phyloP scores from a whole-genome alignment of 1,140 invertebrate species.

The Drosophila cardini region DNA sequence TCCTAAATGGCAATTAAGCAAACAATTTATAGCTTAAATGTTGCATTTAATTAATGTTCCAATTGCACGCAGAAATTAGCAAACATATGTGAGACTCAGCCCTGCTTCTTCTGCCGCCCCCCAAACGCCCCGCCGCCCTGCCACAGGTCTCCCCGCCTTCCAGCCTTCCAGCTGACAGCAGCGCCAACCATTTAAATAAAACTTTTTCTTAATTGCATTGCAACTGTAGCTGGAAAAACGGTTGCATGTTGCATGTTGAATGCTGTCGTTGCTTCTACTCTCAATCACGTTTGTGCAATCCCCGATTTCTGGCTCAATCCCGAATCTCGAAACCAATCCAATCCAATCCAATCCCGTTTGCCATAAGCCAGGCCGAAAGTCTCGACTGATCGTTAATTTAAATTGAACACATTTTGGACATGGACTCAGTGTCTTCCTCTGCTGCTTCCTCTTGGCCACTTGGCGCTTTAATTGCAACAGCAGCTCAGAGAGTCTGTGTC shows the following conservation, averaged over 20 bases:
- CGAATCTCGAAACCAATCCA: slow-evolving; percentile 10
- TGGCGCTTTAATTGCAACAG: slow-evolving; percentile 68
- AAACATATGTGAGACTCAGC: slow-evolving; percentile 70
- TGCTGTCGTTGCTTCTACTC: slow-evolving; percentile 33
- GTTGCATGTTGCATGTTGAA: slow-evolving; percentile 63
- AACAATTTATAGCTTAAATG: slow-evolving; percentile 81
- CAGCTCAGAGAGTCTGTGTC: slow-evolving; percentile 16
- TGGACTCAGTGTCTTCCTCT: slow-evolving; percentile 46
- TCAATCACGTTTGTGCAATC: slow-evolving; percentile 36
- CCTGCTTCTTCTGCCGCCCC: slow-evolving; percentile 28
- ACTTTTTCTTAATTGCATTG: slow-evolving; percentile 81
- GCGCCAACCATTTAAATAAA: slow-evolving; percentile 81
- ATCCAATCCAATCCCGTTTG: too few species aligned
- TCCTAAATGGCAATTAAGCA: slow-evolving; percentile 82
- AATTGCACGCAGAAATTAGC: slow-evolving; percentile 82
- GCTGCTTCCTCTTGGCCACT: slow-evolving; percentile 28
- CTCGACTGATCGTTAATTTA: slow-evolving; percentile 76
- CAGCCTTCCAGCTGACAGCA: slow-evolving; percentile 19
- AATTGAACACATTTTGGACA: slow-evolving; percentile 83
- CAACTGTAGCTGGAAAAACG: slow-evolving; percentile 41
- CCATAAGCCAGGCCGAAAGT: slow-evolving; percentile 9
- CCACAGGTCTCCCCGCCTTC: neutral
- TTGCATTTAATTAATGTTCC: slow-evolving; percentile 80
- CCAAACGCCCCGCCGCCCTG: neutral
- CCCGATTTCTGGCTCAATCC: neutral